phyloP scores from a whole-genome alignment of 2,888 invertebrate species.

The Rhingia campestris region DNA sequence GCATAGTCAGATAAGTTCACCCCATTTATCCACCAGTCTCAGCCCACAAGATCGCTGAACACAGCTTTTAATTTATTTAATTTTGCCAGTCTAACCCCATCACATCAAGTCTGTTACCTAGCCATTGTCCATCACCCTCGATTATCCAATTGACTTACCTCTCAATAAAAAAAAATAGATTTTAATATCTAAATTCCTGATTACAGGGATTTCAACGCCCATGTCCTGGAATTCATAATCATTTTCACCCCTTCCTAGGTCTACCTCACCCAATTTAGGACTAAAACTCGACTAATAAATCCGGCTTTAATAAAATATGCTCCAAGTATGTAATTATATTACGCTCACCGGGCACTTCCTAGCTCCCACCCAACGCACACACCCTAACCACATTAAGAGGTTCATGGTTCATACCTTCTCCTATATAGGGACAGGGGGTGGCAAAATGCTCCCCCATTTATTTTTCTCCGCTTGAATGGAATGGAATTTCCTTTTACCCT shows the following conservation, averaged over 20 bases:
- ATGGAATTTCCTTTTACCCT: constrained; percentile 51
- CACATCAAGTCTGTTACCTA: not conserved
- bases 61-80: no score
- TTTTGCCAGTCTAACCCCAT: no score
- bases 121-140: not conserved
- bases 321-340: not conserved
- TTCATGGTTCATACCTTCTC: not conserved
- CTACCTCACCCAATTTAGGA: not conserved
- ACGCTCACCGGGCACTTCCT: not conserved
- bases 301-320: not conserved
- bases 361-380: not conserved
- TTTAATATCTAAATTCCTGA: not conserved
- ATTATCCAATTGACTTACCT: not conserved
- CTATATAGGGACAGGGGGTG: not conserved
- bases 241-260: not conserved
- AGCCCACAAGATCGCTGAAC: no score
- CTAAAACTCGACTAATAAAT: not conserved
- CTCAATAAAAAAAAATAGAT: not conserved
- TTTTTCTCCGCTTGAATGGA: constrained; percentile 3
- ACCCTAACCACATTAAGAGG: not conserved
- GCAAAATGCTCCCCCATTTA: not conserved
- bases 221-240: not conserved
- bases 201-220: not conserved
- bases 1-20: no score
- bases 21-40: no score